These are phyloP conservation scores for Cyprinella venusta DNA, from an alignment of 2,797 vertebrate genomes.

Conservation along the genomic window DNA sequence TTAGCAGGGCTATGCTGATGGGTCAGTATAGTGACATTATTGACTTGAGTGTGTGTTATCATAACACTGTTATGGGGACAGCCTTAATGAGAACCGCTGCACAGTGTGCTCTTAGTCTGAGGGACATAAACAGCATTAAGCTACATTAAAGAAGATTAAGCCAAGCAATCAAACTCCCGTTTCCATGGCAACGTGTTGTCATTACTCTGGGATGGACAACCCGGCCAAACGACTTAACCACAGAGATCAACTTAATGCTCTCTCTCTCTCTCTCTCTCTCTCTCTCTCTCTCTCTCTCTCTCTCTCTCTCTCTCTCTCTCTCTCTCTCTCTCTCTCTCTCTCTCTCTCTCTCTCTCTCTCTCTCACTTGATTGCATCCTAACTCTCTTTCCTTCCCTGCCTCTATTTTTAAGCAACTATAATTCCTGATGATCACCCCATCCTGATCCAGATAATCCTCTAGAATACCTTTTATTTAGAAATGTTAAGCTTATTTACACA, in stretches of 20 bases:
- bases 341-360: constrained; percentile 4
- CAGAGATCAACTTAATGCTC: constrained; percentile 41
- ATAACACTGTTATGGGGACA: too few species aligned
- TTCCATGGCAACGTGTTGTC: constrained; percentile 73
- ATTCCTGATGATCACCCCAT: constrained; percentile 15
- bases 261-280: constrained; percentile 22
- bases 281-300: constrained; percentile 50
- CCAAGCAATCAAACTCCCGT: constrained; percentile 77
- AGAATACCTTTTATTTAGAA: constrained; percentile 47
- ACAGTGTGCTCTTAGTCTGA: constrained; percentile 51
- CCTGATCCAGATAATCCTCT: constrained; percentile 48
- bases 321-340: constrained; percentile 54
- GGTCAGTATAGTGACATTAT: constrained; percentile 39
- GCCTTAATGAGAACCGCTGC: constrained; percentile 52
- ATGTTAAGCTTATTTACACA: constrained; percentile 42
- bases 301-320: constrained; percentile 39
- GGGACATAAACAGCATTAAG: constrained; percentile 55
- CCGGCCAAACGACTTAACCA: constrained; percentile 50
- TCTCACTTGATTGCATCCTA: background rate
- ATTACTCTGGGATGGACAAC: constrained; percentile 67
- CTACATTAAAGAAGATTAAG: constrained; percentile 72
- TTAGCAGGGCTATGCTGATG: constrained; percentile 14
- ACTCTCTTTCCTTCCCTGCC: constrained; percentile 3
- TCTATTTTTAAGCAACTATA: constrained; percentile 35
- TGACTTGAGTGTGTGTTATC: constrained; percentile 19